Evolutionary conservation across 1,140 invertebrate genomes (phyloP), one percentile per base, ranked within the genome.

Genomic region (Halictus rubicundus): DNA sequence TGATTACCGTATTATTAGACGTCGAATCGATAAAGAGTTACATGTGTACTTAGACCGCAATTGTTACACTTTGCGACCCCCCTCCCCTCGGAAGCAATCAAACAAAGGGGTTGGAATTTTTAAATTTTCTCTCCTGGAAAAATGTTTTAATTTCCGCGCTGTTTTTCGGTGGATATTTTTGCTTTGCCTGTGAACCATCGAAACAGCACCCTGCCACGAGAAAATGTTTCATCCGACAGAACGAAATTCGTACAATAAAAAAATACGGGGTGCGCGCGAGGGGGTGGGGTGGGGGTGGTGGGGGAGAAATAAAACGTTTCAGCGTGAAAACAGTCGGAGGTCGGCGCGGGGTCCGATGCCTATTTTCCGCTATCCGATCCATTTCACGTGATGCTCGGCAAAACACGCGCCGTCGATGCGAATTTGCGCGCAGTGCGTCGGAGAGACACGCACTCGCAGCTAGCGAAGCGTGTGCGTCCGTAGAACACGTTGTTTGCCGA

Each of bases 281-380:
- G 32, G 5, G 32, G 32, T 3, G 32, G 32, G 32, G 1, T 1
- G 27, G 27, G 27, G 27, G 32, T 3, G 32, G 32, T 4, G 49
- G 3, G 14, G 16, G 23, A 23, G 57, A 42, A 57, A 75, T 25
- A 68, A 54, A 65, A 39, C 39, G 21, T 19, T 68, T 60, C 54
- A 4, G 54, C 39, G 65, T 76, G 12, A 77, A 72, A 78, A 63
- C 19, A 23, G 27, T 59, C 21, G 37, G 46, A 21, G 61, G 60
- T 64, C 42, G 61, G 68, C 68, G 68, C 14, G 70, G 27, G 14
- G 78, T 61, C 69, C 78, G 82, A 85, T 84, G 72, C 84, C 82
- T 81, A 73, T 85, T 85, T 80, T 83, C 83, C 78, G 78, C 72
- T 74, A 75, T 68, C 68, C 68, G 83, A 84, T 85, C 82, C 72